These are phyloP conservation scores for Peromyscus attwateri DNA, from an alignment of 2,797 vertebrate species.

Conservation along the genomic window DNA sequence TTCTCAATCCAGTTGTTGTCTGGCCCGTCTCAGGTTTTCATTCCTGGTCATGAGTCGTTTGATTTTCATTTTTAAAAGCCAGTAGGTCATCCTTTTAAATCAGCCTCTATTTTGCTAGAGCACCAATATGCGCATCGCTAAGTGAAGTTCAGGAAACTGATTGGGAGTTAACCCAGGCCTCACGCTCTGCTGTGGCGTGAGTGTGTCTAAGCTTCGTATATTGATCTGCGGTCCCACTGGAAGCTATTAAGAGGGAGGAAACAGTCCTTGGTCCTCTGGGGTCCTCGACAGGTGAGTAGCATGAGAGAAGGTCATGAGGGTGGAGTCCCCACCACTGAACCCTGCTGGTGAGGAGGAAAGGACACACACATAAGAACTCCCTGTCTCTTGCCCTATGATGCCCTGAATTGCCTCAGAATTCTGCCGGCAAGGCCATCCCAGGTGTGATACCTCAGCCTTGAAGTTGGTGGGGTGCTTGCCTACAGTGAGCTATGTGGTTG, in stretches of 20 bases:
- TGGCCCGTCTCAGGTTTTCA: neutral
- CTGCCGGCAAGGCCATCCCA: neutral
- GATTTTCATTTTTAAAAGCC: neutral
- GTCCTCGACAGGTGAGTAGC: neutral
- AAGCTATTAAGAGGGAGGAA: neutral
- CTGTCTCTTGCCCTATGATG: no score
- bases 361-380: neutral
- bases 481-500: neutral
- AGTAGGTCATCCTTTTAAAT: neutral
- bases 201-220: neutral
- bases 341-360: neutral
- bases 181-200: neutral
- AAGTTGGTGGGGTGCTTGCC: neutral
- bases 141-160: neutral
- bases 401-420: neutral
- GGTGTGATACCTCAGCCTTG: neutral
- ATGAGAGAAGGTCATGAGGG: neutral
- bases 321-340: neutral
- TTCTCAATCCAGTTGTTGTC: neutral
- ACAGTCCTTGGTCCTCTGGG: neutral
- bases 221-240: neutral
- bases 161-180: neutral
- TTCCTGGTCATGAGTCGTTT: neutral
- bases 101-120: neutral
- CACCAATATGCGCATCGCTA: neutral